Conservation (phyloP, 1,140 invertebrate species). For the Saccostrea cuccullata region DNA sequence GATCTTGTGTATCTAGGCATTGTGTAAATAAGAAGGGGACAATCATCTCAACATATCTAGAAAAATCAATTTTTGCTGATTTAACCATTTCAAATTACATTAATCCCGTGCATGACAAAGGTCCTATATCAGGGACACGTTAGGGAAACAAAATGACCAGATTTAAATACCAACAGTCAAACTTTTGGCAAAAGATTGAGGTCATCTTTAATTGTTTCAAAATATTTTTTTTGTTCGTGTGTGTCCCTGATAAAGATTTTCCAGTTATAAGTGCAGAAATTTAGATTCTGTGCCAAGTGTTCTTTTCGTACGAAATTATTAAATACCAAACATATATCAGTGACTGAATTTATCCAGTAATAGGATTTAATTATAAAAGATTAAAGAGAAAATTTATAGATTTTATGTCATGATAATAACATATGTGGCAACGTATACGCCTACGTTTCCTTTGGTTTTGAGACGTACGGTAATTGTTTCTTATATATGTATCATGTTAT, state of each 20-base stretch:
- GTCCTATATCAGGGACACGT: neutral
- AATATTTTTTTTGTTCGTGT: neutral
- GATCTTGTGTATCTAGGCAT: neutral
- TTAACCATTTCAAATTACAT: neutral
- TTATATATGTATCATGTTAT: too few relatives aligned
- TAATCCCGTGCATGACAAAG: neutral
- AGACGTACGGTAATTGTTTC: too few relatives aligned
- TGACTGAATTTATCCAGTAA: neutral
- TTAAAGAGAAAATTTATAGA: neutral
- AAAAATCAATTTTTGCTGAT: constrained; percentile 31
- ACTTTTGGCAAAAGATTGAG: constrained; percentile 8
- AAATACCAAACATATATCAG: neutral
- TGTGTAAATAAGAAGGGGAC: neutral
- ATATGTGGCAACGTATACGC: too few relatives aligned
- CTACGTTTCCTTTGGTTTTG: too few relatives aligned
- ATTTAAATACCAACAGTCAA: constrained; percentile 25
- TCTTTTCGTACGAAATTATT: neutral
- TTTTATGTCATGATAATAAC: too few relatives aligned
- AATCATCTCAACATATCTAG: neutral
- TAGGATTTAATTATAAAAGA: neutral
- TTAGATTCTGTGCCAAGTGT: neutral
- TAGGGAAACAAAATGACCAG: neutral
- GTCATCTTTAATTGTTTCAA: constrained; percentile 6
- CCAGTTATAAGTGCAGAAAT: neutral
- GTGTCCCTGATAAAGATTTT: neutral